A percentile compares a stretch with the other conserved stretches of the same genome.
Evolutionary conservation across 2,888 invertebrate genomes (phyloP).

Genomic region (Agrilus mali): DNA sequence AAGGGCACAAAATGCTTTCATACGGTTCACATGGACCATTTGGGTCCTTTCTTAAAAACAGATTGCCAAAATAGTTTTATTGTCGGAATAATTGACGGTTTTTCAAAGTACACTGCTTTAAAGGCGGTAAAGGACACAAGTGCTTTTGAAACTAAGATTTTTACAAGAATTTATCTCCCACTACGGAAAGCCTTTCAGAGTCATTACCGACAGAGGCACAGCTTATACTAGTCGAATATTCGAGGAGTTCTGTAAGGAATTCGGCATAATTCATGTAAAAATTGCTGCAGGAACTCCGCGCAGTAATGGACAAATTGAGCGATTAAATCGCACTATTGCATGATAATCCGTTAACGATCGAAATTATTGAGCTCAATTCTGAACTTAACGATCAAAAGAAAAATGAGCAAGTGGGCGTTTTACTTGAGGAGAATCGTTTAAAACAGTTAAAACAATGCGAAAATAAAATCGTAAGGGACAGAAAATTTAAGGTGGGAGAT

Average conservation of each 20-base stretch:
- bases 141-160: neutral
- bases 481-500: neutral
- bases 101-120: no score
- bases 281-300: slow-evolving; percentile 8
- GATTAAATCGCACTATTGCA: slow-evolving; percentile 5
- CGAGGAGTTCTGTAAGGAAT: slow-evolving; percentile 2
- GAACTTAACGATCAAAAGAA: neutral
- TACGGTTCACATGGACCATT: slow-evolving; percentile 29
- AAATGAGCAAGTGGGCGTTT: neutral
- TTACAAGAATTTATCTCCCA: slow-evolving; percentile 6
- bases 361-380: neutral
- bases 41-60: slow-evolving; percentile 27
- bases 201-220: slow-evolving; percentile 9
- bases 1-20: slow-evolving; percentile 27
- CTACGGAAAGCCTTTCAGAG: slow-evolving; percentile 6
- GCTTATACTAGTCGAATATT: slow-evolving; percentile 6
- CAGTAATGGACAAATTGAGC: slow-evolving; percentile 9
- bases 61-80: slow-evolving; percentile 20
- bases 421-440: neutral
- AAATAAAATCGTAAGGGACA: neutral
- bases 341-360: neutral
- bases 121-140: no score
- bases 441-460: no score
- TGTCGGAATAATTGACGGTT: no score
- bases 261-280: slow-evolving; percentile 9